Evolutionary conservation across 1,140 invertebrate genomes (phyloP).

Genomic region (Drosophila yakuba): DNA sequence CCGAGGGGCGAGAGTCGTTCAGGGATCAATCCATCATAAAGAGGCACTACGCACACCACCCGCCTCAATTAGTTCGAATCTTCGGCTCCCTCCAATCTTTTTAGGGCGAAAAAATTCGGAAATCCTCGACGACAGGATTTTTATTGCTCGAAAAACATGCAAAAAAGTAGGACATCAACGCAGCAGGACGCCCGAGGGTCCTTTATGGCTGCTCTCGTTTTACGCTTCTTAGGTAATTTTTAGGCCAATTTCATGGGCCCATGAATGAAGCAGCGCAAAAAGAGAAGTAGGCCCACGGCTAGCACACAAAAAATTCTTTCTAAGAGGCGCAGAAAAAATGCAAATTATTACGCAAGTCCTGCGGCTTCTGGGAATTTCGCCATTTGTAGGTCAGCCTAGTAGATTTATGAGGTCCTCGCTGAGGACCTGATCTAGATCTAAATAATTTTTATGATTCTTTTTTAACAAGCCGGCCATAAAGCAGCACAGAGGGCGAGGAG

Average conservation of each 20-base stretch:
- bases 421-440: conserved; percentile 72
- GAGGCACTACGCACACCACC: conserved; percentile 58
- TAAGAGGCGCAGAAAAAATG: conserved; percentile 46
- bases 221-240: conserved; percentile 77
- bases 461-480: conserved; percentile 71
- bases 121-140: conserved; percentile 44
- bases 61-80: conserved; percentile 79
- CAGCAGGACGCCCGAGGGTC: conserved; percentile 40
- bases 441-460: conserved; percentile 80
- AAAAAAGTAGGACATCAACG: conserved; percentile 64
- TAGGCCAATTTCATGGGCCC: conserved; percentile 62
- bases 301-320: conserved; percentile 24
- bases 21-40: conserved; percentile 62
- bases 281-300: conserved; percentile 2
- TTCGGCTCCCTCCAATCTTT: conserved; percentile 48
- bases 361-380: conserved; percentile 49
- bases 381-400: conserved; percentile 49
- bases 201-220: conserved; percentile 72
- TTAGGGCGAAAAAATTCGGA: conserved; percentile 52
- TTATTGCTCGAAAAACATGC: conserved; percentile 57
- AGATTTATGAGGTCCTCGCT: conserved; percentile 53
- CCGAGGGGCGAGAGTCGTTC: conserved; percentile 9
- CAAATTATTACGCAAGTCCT: conserved; percentile 79
- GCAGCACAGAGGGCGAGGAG: conserved; percentile 22
- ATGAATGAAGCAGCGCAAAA: conserved; percentile 63